Percentiles rank a stretch among this genome's conserved stretches.
Conservation (phyloP, 2,888 invertebrate genomes). For the Prostheceraeus crozeri region DNA sequence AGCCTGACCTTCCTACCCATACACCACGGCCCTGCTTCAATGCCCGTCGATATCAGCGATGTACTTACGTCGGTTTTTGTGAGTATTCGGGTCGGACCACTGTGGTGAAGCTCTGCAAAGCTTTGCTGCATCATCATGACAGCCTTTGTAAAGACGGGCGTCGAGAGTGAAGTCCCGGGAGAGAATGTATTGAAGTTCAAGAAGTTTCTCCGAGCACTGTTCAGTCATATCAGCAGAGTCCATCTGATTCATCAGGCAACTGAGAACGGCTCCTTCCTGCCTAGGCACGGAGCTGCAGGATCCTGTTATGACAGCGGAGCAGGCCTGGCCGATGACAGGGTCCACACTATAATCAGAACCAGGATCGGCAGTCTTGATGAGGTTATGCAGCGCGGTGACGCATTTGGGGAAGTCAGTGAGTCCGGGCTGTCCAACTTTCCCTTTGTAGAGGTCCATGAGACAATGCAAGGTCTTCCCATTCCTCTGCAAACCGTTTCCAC, state of each 20-base stretch:
- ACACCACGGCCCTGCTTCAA: no score
- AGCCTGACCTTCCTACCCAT: no score
- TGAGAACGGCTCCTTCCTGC: background rate
- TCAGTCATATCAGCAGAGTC: background rate
- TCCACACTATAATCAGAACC: no score
- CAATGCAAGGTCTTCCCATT: no score
- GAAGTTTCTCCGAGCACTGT: conserved; percentile 78
- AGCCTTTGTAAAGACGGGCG: conserved; percentile 68
- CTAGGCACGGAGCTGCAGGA: conserved; percentile 1
- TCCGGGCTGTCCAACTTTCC: no score
- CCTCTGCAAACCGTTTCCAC: no score
- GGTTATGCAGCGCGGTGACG: no score
- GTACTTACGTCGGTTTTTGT: no score
- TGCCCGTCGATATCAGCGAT: no score
- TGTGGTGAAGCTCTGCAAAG: conserved; percentile 71
- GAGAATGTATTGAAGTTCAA: conserved; percentile 94
- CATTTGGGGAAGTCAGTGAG: no score
- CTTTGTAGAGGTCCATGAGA: no score
- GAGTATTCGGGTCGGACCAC: conserved; percentile 67
- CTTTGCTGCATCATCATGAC: conserved; percentile 74
- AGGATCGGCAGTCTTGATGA: no score
- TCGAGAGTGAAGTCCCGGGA: conserved; percentile 74
- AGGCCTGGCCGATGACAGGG: background rate
- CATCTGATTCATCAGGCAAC: background rate
- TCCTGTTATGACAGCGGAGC: background rate